Base-by-base conservation (phyloP, 2,888 invertebrate species). In the Dasypolia templi region DNA sequence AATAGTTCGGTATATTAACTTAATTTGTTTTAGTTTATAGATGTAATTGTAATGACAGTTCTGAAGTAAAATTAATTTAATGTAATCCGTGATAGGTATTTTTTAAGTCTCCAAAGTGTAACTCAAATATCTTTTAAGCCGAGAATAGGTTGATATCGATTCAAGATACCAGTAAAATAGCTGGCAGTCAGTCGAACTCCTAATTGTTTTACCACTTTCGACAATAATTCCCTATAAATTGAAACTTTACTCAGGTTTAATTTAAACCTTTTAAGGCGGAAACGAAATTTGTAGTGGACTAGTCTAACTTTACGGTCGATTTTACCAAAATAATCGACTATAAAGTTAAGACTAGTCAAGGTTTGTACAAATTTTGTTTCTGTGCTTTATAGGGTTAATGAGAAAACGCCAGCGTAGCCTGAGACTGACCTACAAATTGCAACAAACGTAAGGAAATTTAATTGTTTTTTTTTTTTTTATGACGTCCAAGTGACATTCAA, bases 21-120 rank as follows among this genome's bases (percentile, higher is more conserved):
- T 69, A 69, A 72, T 79, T 58, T 46, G n/a, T 72, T 32, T 75
- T 51, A 49, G n/a, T 77, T 67, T 68, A 14, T 77, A 32, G 58
- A 49, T 49, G 12, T 32, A 29, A 29, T 0, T 6, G 14, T n/a
- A 51, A 29, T 32, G 29, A 22, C 39, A 42, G 32, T 51, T 51
- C 14, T 29, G 49, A 35, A 29, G 19, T 35, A 29, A 26, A 35
- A 49, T 22, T 35, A 42, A 29, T 26, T 70, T 35, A 22, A 69
- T 77, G 29, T 49, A 14, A 68, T 32, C 11, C 29, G n/a, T 35
- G 29, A 58, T 3, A 22, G 2, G 6, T 53, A 6, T 19, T 19
- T n/a, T 42, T 46, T 4, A 19, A 22, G 53, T 26, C 29, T 71
- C 32, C 42, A 78, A 77, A 77, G 69, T 77, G 44, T 64, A 32